Evolutionary conservation across 2,113 vertebrate genomes (phyloP).

Genomic region (Alethe castanea): DNA sequence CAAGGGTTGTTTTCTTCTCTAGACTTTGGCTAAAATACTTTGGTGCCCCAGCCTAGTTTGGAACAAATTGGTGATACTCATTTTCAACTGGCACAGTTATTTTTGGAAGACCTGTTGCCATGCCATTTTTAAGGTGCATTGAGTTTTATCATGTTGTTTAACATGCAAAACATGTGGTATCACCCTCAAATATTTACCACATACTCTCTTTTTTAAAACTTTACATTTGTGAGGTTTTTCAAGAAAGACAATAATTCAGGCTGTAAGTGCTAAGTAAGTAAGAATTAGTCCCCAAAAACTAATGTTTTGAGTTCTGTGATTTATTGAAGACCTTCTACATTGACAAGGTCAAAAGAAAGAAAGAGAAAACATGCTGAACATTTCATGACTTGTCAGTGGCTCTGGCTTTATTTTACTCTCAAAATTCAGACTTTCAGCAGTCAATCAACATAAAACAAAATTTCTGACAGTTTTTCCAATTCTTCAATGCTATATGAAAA

Average conservation of each 20-base stretch:
- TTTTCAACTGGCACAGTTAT: background rate
- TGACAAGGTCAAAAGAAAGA: background rate
- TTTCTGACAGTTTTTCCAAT: background rate
- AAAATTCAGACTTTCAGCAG: background rate
- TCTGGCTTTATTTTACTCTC: background rate
- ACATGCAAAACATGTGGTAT: background rate
- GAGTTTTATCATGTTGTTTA: background rate
- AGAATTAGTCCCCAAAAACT: background rate
- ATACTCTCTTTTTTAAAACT: background rate
- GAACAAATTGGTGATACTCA: background rate
- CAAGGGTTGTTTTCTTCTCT: background rate
- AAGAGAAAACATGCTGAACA: background rate
- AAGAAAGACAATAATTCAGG: background rate
- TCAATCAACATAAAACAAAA: background rate
- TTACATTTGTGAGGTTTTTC: background rate
- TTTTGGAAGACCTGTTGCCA: background rate
- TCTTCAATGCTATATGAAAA: background rate
- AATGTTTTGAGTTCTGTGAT: background rate
- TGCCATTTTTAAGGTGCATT: background rate
- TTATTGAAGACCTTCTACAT: background rate
- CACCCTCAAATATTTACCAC: background rate
- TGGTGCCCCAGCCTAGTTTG: background rate
- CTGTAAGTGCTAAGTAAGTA: background rate
- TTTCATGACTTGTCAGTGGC: background rate
- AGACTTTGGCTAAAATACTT: background rate